Evolutionary conservation across 2,113 vertebrate genomes (phyloP).

Genomic region (Phylloscopus trochilus): DNA sequence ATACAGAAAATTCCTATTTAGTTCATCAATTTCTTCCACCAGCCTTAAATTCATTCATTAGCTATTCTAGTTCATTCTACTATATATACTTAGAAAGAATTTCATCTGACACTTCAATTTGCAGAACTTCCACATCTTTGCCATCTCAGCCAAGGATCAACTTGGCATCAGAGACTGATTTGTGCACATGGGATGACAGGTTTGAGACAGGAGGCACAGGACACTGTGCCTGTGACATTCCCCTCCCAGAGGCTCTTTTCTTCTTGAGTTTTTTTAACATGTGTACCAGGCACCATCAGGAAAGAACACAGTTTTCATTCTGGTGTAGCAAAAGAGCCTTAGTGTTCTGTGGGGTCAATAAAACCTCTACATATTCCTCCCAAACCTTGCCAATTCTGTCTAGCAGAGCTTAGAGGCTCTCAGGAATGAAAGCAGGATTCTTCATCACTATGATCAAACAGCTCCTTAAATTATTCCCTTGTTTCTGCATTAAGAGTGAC

Average conservation of each 20-base stretch:
- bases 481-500: background rate
- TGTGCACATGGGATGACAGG: background rate
- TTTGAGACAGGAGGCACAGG: background rate
- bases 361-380: background rate
- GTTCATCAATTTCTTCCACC: background rate
- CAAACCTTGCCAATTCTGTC: background rate
- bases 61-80: background rate
- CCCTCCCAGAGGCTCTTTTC: background rate
- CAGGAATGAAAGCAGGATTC: background rate
- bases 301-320: background rate
- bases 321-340: background rate
- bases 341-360: background rate
- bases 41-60: background rate
- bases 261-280: background rate
- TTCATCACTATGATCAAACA: background rate
- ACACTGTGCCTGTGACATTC: background rate
- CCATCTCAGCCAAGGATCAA: background rate
- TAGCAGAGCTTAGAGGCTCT: background rate
- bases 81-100: background rate
- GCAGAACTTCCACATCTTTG: background rate
- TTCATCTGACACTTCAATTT: background rate
- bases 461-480: background rate
- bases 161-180: background rate
- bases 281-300: background rate
- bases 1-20: background rate